Base-by-base conservation (phyloP, 92 coral and sea anemone species). In the Ricordea florida region DNA sequence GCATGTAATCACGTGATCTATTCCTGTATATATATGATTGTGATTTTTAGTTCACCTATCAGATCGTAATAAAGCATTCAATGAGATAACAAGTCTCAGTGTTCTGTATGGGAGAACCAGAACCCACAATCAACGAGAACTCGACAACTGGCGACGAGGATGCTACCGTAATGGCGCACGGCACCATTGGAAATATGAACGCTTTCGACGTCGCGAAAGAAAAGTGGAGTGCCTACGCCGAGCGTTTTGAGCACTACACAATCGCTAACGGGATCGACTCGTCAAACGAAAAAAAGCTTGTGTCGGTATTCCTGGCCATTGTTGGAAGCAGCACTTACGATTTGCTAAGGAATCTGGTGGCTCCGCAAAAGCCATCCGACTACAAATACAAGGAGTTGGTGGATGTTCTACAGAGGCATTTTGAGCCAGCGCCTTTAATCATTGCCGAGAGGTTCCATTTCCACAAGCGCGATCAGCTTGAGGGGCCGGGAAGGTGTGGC, bases 271-370 rank as follows among this genome's bases (percentile, higher is more conserved):
- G 41, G 21, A 31, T 62, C 29, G 71, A 67, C 14, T n/a, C 30
- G 25, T 32, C 47, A 36, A 38, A 43, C 0, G 25, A 44, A 44
- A 57, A 40, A 56, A 56, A 40, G 36, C 20, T 48, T 20, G 42
- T 72, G 13, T 10, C 80, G 16, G 33, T 25, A 23, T 58, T 73
- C 38, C 41, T 57, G 36, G 32, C 57, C 9, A 8, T 30, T 26
- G n/a, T 73, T 21, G 80, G 57, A 16, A 72, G 80, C 62, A 37
- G 42, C 23, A 77, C 76, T 22, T 66, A 77, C 57, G 43, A 41
- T 2, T 21, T 77, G 50, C 27, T 65, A 33, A n/a, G 78, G 60
- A 25, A 68, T 68, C 5, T 68, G 52, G 26, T 22, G 22, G 78
- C 61, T n/a, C 78, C 85, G 28, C 31, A 13, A 2, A 79, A 67